Evolutionary conservation across 2,888 invertebrate genomes (phyloP), one percentile per base, ranked within the genome.

Genomic region (Caenorhabditis afra): DNA sequence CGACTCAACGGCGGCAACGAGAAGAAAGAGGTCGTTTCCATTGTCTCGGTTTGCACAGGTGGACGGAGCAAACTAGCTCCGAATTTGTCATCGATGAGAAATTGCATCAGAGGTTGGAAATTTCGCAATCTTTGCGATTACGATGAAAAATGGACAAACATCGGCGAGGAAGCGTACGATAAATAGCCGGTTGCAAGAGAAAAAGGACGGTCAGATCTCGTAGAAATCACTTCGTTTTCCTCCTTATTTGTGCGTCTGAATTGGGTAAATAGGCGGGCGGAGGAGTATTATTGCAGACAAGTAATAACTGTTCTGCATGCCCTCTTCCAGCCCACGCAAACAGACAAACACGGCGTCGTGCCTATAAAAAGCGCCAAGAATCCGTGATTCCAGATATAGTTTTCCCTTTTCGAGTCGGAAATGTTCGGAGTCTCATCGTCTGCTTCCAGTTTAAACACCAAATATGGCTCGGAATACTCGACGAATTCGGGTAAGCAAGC

Each of bases 91-190:
- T 18, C 55, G 18, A 18, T 2, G 44, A 3, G n/a, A 16, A 59
- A 45, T 59, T 45, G 59, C 47, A 59, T 45, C 44, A 59, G 29
- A 44, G 49, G 49, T 62, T 57, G 57, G 20, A 18, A 57, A 62
- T 53, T 53, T 65, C 44, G 53, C 52, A 44, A 41, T 52, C 29
- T 44, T 55, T 65, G 44, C 65, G 65, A 65, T 65, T 53, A 65
- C 52, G 64, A 62, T 39, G 29, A 29, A 29, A 39, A 53, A 53
- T 29, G 29, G 44, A 39, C 50, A 64, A 62, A 49, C 50, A 62
- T 37, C 59, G 59, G 47, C 47, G 35, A 35, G 44, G 41, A 55
- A 59, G 45, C 64, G 64, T 29, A 55, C 29, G 37, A 58, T 22
- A 41, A 58, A 41, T 47, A 47, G 18, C 14, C 18, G n/a, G 41